Evolutionary conservation across 2,888 invertebrate species (phyloP).

Genomic region (Chorisops tibialis): DNA sequence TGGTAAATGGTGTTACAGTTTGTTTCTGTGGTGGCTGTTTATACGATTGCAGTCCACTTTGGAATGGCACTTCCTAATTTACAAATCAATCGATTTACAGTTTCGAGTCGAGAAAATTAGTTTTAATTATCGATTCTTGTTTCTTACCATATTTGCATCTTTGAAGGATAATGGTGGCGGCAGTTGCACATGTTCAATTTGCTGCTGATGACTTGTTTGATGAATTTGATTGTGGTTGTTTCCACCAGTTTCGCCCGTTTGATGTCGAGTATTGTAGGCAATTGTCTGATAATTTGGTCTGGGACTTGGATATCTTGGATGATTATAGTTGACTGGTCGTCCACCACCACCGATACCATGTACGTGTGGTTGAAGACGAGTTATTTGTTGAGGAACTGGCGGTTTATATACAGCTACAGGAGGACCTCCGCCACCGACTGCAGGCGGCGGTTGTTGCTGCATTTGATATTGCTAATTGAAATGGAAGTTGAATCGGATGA

Average conservation of each 20-base stretch:
- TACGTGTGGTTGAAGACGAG: conserved; percentile 32
- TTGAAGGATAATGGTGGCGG: conserved; percentile 29
- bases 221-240: background rate
- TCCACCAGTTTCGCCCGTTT: conserved; percentile 1
- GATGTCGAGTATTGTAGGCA: conserved; percentile 30
- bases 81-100: too few species aligned
- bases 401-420: conserved; percentile 10
- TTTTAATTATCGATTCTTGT: background rate
- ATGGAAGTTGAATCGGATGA: background rate
- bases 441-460: conserved; percentile 3
- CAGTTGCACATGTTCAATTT: conserved; percentile 24
- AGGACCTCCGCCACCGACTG: background rate
- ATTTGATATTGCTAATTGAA: conserved; percentile 20
- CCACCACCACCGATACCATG: background rate
- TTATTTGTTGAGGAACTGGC: conserved; percentile 35
- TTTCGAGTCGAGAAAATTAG: too few species aligned
- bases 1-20: conserved; percentile 56
- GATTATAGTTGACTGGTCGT: background rate
- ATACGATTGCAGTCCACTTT: background rate
- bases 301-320: conserved; percentile 25
- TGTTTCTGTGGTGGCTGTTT: conserved; percentile 40
- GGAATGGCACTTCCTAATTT: conserved; percentile 1
- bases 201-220: conserved; percentile 3
- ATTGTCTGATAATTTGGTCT: conserved; percentile 29
- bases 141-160: conserved; percentile 22